Evolutionary conservation across 2,888 invertebrate species (phyloP).

Genomic region (Archips xylosteana): DNA sequence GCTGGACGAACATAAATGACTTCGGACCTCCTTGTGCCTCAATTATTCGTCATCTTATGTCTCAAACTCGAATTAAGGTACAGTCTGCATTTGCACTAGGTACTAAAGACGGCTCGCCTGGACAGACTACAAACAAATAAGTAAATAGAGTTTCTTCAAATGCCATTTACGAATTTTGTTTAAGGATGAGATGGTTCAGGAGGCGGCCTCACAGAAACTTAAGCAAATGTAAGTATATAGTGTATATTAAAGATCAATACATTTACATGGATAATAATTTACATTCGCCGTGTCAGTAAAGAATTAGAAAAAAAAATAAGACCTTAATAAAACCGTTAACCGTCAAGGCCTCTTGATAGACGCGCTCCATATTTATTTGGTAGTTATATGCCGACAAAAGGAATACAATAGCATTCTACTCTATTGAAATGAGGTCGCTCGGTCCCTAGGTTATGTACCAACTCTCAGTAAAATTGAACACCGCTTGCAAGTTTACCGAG

Average conservation of each 20-base stretch:
- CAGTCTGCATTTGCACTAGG: neutral
- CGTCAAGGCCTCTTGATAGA: neutral
- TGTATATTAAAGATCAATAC: too few relatives aligned
- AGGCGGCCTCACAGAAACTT: too few relatives aligned
- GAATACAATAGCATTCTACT: conserved; percentile 7
- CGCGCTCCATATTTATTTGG: neutral
- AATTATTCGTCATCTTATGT: neutral
- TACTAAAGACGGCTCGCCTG: neutral
- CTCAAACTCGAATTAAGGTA: neutral
- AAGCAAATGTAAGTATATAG: too few relatives aligned
- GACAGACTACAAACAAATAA: neutral
- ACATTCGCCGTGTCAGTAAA: too few relatives aligned
- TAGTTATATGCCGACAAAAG: conserved; percentile 1
- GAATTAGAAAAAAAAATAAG: too few relatives aligned
- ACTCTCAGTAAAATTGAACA: neutral
- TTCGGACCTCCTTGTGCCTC: conserved; percentile 9
- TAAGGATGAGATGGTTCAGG: neutral
- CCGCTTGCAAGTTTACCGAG: neutral
- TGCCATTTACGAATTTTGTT: neutral
- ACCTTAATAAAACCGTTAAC: neutral
- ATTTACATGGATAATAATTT: too few relatives aligned
- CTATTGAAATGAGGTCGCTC: neutral
- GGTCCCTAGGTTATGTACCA: neutral
- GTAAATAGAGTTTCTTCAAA: neutral
- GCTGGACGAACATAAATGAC: neutral